Conservation (phyloP, 2,797 vertebrate species). For the Syncerus caffer region DNA sequence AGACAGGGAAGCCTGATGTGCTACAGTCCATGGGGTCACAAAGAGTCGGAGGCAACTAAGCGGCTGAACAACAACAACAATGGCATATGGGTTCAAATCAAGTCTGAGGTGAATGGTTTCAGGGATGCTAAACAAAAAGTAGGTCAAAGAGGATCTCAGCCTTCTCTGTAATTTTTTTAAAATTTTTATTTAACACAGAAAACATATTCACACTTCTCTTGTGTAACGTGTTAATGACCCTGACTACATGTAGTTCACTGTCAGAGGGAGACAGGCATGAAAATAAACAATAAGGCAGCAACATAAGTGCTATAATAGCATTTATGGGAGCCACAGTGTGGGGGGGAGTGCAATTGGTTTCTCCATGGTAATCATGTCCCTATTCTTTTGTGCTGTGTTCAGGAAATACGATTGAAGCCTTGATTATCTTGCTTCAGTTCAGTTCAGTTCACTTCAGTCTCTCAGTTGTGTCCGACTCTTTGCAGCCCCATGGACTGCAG, state of each 20-base stretch:
- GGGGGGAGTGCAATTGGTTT: neutral
- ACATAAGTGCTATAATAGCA: neutral
- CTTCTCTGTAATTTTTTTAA: neutral
- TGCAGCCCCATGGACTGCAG: neutral
- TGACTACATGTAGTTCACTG: neutral
- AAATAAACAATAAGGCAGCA: neutral
- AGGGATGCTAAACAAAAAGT: neutral
- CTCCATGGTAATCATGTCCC: neutral
- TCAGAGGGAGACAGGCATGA: neutral
- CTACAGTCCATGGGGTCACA: neutral
- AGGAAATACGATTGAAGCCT: neutral
- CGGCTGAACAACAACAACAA: neutral
- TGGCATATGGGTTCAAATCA: neutral
- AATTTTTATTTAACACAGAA: neutral
- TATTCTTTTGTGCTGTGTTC: neutral
- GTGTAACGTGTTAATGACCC: neutral
- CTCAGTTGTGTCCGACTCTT: fast-evolving
- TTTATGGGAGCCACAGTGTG: neutral
- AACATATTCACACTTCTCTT: neutral
- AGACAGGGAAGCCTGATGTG: neutral
- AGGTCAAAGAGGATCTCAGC: neutral
- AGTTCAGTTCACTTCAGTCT: neutral
- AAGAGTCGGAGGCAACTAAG: neutral
- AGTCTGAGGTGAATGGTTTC: neutral
- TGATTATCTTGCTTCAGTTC: neutral